Percentiles rank a stretch among this genome's conserved stretches.
Conservation (phyloP, 2,797 vertebrate genomes). For the Scomberomorus guttatus region DNA sequence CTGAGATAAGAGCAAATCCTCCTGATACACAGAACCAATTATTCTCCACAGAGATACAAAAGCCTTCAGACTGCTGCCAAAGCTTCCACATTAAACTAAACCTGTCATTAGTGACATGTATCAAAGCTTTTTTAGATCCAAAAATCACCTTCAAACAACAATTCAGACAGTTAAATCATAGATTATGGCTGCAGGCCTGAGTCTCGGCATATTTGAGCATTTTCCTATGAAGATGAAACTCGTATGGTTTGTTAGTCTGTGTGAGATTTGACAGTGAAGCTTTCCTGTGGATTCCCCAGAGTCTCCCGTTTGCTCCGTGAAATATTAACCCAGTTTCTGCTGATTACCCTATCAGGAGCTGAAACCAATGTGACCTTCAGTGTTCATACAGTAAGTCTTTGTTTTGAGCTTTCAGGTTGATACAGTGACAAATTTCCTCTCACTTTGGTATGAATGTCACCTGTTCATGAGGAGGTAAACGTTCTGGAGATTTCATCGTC, state of each 20-base stretch:
- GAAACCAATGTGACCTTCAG: neutral
- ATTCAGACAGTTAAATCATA: neutral
- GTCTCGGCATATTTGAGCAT: too few species aligned
- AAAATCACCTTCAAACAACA: neutral
- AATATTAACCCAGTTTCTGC: slow-evolving; percentile 33
- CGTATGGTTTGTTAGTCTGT: neutral
- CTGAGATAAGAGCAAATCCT: slow-evolving; percentile 43
- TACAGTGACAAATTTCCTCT: too few species aligned
- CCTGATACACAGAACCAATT: slow-evolving; percentile 27
- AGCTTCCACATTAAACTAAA: neutral
- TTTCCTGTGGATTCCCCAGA: neutral
- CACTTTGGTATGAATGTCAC: too few species aligned
- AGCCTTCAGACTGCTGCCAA: neutral
- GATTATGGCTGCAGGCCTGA: neutral
- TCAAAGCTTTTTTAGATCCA: neutral
- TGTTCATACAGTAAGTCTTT: neutral
- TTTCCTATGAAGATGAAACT: neutral
- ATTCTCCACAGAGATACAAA: slow-evolving; percentile 20
- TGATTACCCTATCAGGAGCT: neutral
- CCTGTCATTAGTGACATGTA: neutral
- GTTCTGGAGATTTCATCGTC: too few species aligned
- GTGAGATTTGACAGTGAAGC: neutral
- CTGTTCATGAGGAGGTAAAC: too few species aligned
- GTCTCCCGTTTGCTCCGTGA: slow-evolving; percentile 6
- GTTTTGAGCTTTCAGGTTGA: neutral